A percentile compares a stretch with the other conserved stretches of the same genome.
Conservation (phyloP, 2,113 vertebrate species). For the Neolamprologus variostigma region DNA sequence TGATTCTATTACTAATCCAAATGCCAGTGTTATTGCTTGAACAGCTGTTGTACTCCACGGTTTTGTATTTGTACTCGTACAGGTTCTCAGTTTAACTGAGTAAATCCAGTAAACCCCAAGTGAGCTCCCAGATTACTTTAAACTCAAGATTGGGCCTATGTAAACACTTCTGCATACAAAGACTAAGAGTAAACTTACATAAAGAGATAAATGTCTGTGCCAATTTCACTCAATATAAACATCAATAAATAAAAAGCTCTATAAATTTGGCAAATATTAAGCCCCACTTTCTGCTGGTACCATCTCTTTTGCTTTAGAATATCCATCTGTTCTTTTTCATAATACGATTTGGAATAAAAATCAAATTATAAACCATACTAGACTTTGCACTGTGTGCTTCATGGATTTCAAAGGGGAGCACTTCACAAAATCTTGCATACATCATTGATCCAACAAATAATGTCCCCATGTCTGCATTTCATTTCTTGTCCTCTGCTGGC, state of each 20-base stretch:
- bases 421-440: neutral
- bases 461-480: neutral
- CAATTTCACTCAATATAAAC: neutral
- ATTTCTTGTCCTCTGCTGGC: neutral
- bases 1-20: neutral
- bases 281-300: neutral
- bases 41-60: neutral
- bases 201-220: neutral
- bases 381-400: neutral
- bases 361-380: neutral
- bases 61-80: neutral
- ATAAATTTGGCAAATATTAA: neutral
- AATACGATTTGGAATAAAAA: neutral
- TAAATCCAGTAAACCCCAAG: neutral
- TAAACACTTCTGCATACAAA: neutral
- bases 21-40: constrained; percentile 21
- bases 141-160: neutral
- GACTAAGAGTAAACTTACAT: neutral
- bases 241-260: neutral
- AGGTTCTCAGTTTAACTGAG: constrained; percentile 5
- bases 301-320: neutral
- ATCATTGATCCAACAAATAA: constrained; percentile 11
- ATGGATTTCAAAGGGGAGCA: neutral
- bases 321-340: neutral
- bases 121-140: neutral